Conservation (phyloP, 2,797 vertebrate species). For the Gobio occitaniae region DNA sequence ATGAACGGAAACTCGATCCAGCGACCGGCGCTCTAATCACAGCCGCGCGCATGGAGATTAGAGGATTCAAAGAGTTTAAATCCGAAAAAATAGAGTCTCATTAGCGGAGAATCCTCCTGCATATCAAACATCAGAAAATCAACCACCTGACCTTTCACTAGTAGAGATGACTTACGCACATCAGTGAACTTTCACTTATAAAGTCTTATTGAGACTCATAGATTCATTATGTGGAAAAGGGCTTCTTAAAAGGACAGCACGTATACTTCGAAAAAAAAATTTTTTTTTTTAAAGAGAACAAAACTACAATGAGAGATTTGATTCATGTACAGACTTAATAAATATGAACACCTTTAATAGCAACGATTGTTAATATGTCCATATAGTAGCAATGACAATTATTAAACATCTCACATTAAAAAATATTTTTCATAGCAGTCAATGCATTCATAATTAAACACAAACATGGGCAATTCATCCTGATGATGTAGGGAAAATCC, state of each 20-base stretch:
- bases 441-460: neutral
- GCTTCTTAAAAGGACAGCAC: neutral
- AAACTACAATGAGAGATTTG: no score
- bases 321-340: neutral
- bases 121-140: conserved; percentile 56
- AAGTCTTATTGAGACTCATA: neutral
- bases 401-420: neutral
- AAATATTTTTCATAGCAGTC: neutral
- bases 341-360: conserved; percentile 16
- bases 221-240: neutral
- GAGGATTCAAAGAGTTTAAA: conserved; percentile 80
- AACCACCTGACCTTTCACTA: conserved; percentile 54
- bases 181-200: conserved; percentile 5
- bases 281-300: no score
- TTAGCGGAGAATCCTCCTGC: conserved; percentile 63
- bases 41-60: conserved; percentile 78
- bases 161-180: conserved; percentile 19
- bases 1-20: conserved; percentile 76
- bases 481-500: neutral
- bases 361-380: neutral
- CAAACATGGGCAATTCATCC: neutral
- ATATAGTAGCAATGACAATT: neutral
- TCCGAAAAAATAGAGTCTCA: conserved; percentile 79
- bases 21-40: conserved; percentile 82
- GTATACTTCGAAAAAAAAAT: neutral